Percentiles rank a stretch among this genome's conserved stretches.
Conservation (phyloP, 2,113 vertebrate genomes). For the Fukomys damarensis region DNA sequence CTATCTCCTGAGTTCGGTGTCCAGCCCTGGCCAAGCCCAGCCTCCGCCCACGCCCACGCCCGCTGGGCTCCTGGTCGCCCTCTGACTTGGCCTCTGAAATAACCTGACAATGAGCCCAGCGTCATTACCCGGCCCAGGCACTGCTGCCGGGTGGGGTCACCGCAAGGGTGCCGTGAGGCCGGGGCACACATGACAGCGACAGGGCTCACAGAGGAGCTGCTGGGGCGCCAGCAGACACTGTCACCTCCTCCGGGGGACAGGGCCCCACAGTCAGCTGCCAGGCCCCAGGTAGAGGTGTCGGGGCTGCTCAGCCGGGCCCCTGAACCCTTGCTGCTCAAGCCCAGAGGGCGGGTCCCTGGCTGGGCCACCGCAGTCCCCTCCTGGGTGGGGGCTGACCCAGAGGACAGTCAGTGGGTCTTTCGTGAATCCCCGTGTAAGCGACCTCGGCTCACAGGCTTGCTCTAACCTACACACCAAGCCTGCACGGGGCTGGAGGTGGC, state of each 20-base stretch:
- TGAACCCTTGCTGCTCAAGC: neutral
- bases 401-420: neutral
- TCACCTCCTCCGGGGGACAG: neutral
- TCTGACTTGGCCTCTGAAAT: neutral
- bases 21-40: no score
- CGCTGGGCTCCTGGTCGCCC: neutral
- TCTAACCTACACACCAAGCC: neutral
- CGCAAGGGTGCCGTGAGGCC: neutral
- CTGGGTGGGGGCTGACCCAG: neutral
- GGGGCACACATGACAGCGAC: neutral
- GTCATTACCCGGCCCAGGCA: neutral
- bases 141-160: neutral
- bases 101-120: neutral
- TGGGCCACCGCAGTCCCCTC: neutral
- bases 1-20: no score
- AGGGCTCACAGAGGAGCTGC: neutral
- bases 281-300: neutral
- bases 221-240: neutral
- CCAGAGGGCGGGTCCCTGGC: neutral
- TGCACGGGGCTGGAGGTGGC: neutral
- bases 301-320: neutral
- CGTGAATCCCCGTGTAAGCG: neutral
- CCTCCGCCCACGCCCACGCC: neutral
- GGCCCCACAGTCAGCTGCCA: neutral
- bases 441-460: neutral